Percentiles rank a stretch among this genome's conserved stretches.
Evolutionary conservation across 2,888 invertebrate genomes (phyloP).

Genomic region (Pseudococcus longispinus): DNA sequence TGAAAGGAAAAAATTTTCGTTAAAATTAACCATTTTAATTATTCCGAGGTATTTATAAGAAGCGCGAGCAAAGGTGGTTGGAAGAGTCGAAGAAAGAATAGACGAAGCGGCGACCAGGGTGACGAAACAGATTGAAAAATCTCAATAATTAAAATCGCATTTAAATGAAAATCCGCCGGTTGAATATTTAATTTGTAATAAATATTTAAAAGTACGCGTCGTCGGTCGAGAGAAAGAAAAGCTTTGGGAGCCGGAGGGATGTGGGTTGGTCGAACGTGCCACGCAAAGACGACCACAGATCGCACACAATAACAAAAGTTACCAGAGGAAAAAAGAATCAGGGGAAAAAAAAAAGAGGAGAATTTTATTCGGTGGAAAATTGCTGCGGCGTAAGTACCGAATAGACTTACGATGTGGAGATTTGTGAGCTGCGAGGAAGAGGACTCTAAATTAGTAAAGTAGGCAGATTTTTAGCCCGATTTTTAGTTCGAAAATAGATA

Average conservation of each 20-base stretch:
- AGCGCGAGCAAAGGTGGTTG: background rate
- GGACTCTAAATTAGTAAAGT: background rate
- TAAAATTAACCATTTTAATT: constrained; percentile 10
- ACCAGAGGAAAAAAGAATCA: background rate
- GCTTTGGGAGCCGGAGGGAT: background rate
- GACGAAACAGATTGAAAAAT: constrained; percentile 11
- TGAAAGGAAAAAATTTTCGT: background rate
- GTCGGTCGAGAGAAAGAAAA: background rate
- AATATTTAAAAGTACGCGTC: background rate
- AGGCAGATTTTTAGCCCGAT: background rate
- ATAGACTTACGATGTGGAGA: too few relatives aligned
- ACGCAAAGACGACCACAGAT: background rate
- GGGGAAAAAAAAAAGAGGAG: too few relatives aligned
- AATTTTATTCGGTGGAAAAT: background rate
- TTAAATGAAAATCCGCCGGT: constrained; percentile 8
- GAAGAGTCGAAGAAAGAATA: background rate
- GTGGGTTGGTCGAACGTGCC: background rate
- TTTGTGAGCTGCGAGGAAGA: background rate
- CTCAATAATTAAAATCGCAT: constrained; percentile 22
- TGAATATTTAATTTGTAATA: constrained; percentile 22
- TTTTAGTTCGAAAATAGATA: background rate
- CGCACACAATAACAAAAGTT: background rate
- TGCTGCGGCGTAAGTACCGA: background rate
- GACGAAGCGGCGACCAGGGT: background rate
- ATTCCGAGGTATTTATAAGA: background rate